phyloP scores from a whole-genome alignment of 1,140 invertebrate genomes.

The Zaprionus capensis region DNA sequence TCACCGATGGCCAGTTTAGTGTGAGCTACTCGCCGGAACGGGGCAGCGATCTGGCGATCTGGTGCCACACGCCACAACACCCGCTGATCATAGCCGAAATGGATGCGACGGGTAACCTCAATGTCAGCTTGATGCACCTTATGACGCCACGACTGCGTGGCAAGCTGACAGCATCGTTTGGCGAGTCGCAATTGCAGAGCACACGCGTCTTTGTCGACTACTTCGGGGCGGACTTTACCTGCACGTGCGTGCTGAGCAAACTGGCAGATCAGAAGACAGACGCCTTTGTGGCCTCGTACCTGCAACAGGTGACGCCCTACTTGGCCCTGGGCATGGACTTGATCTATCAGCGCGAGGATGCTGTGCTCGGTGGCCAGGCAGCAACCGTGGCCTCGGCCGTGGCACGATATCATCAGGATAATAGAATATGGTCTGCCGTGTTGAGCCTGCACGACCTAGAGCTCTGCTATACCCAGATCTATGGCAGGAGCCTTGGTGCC shows the following conservation, averaged over 20 bases:
- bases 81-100: constrained; percentile 23
- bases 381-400: constrained; percentile 18
- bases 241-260: constrained; percentile 30
- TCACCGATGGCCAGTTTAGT: constrained; percentile 14
- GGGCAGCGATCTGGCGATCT: constrained; percentile 5
- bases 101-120: constrained; percentile 32
- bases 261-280: constrained; percentile 6
- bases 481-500: constrained; percentile 28
- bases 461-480: constrained; percentile 38
- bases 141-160: constrained; percentile 11
- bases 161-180: constrained; percentile 11
- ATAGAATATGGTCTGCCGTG: constrained; percentile 29
- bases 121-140: constrained; percentile 16
- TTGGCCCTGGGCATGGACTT: constrained; percentile 39
- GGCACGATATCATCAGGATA: constrained; percentile 31
- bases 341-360: constrained; percentile 35
- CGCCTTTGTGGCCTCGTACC: constrained; percentile 35
- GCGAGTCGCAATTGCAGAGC: neutral
- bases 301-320: constrained; percentile 30
- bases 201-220: constrained; percentile 23
- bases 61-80: neutral
- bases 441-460: constrained; percentile 29
- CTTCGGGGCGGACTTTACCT: constrained; percentile 28
- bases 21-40: constrained; percentile 6
- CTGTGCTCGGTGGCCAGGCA: constrained; percentile 23